A percentile compares a stretch with the other conserved stretches of the same genome.
phyloP scores from a whole-genome alignment of 2,888 invertebrate genomes.

The Drosophila monieri region DNA sequence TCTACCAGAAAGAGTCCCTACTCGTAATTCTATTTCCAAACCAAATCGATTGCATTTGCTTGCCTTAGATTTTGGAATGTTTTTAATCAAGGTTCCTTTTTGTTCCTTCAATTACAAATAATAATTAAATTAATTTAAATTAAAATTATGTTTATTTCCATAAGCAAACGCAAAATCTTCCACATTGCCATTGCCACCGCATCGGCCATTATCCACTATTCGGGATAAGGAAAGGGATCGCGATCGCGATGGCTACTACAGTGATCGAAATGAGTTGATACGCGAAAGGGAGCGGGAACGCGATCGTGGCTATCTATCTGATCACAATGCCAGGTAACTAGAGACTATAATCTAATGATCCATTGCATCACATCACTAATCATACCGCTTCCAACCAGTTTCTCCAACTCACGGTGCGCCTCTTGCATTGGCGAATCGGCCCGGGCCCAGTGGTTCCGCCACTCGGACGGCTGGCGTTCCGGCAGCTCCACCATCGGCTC shows the following conservation, averaged over 20 bases:
- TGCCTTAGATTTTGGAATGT: slow-evolving; percentile 38
- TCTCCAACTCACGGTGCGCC: slow-evolving; percentile 89
- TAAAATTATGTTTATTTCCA: not conserved
- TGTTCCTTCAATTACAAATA: not conserved
- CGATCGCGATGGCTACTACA: slow-evolving; percentile 93
- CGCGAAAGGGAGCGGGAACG: slow-evolving; percentile 90
- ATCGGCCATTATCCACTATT: slow-evolving; percentile 85
- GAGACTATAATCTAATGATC: not conserved
- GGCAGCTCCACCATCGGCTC: slow-evolving; percentile 89
- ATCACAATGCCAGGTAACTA: slow-evolving; percentile 89
- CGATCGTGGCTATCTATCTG: slow-evolving; percentile 90
- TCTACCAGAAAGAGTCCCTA: not conserved
- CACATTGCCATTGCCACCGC: slow-evolving; percentile 91
- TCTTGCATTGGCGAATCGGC: slow-evolving; percentile 96
- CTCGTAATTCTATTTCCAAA: slow-evolving; percentile 2
- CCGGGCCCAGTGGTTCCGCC: slow-evolving; percentile 94
- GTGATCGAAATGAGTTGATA: slow-evolving; percentile 94
- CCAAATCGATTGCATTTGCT: slow-evolving; percentile 29
- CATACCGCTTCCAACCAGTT: slow-evolving; percentile 35
- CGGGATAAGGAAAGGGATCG: slow-evolving; percentile 86
- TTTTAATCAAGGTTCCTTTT: slow-evolving; percentile 13
- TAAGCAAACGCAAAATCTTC: slow-evolving; percentile 91
- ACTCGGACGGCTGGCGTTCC: slow-evolving; percentile 94
- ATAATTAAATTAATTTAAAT: not conserved
- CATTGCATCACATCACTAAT: not conserved